phyloP scores from a whole-genome alignment of 2,888 invertebrate species.

The Sylvicola cinctus region DNA sequence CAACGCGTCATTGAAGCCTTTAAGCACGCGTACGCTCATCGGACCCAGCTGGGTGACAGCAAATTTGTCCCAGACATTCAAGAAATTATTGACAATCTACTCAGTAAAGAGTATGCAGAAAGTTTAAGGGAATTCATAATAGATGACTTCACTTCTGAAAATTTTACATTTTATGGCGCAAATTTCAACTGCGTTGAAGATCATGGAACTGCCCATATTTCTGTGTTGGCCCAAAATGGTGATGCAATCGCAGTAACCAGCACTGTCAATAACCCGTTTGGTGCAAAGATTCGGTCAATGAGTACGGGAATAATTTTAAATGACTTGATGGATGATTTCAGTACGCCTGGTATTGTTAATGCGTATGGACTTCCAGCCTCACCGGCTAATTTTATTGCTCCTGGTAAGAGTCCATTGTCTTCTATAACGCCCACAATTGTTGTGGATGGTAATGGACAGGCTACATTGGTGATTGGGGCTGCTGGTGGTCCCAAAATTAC shows the following conservation, averaged over 20 bases:
- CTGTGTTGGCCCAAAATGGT: constrained; percentile 63
- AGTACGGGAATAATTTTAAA: constrained; percentile 21
- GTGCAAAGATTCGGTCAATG: not conserved
- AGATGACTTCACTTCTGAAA: constrained; percentile 36
- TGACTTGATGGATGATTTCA: constrained; percentile 5
- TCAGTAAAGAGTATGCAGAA: constrained; percentile 36
- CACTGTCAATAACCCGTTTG: constrained; percentile 47
- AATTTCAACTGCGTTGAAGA: constrained; percentile 32
- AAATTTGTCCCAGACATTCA: constrained; percentile 22
- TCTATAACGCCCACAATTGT: constrained; percentile 69
- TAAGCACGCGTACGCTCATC: constrained; percentile 76
- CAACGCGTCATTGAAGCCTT: constrained; percentile 79
- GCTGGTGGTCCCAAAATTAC: constrained; percentile 71
- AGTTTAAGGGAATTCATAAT: constrained; percentile 39
- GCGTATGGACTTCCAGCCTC: constrained; percentile 51
- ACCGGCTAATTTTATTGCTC: constrained; percentile 51
- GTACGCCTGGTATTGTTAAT: constrained; percentile 30
- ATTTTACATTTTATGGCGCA: constrained; percentile 48
- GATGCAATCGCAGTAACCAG: constrained; percentile 80
- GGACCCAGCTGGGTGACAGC: constrained; percentile 69
- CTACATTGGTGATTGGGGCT: constrained; percentile 54
- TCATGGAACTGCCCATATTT: constrained; percentile 82
- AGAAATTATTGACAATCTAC: constrained; percentile 38
- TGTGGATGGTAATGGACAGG: constrained; percentile 34
- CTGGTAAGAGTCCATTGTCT: constrained; percentile 60